Evolutionary conservation across 2,888 invertebrate genomes (phyloP).

Genomic region (Cephus spinipes): DNA sequence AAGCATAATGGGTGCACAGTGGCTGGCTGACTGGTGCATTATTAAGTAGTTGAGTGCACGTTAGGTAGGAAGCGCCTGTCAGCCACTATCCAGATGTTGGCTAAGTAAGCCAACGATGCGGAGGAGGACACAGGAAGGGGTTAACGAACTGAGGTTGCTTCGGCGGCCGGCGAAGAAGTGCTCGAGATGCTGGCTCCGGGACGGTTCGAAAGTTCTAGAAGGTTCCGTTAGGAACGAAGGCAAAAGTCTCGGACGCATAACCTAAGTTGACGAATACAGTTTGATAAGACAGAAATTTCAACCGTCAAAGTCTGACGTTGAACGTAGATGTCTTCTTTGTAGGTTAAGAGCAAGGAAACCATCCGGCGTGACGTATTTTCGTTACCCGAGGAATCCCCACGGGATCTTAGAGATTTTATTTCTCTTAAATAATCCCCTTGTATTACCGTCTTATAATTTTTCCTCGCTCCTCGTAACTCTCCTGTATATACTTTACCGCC

Average conservation of each 20-base stretch:
- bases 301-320: not conserved
- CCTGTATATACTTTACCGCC: not conserved
- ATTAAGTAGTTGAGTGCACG: constrained; percentile 61
- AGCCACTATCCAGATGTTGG: constrained; percentile 45
- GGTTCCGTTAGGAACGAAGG: not conserved
- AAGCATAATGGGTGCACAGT: constrained; percentile 57
- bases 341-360: not conserved
- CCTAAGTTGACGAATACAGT: no score
- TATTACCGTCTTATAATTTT: not conserved
- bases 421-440: not conserved
- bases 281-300: not conserved
- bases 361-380: not conserved
- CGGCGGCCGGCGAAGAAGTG: not conserved
- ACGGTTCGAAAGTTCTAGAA: not conserved
- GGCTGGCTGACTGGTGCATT: constrained; percentile 59
- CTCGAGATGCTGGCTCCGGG: not conserved
- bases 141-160: not conserved
- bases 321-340: not conserved
- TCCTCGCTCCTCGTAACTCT: not conserved
- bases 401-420: not conserved
- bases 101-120: constrained; percentile 6
- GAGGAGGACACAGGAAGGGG: not conserved
- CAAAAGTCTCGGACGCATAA: no score
- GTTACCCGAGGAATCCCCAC: not conserved
- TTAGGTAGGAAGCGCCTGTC: constrained; percentile 57